Conservation (phyloP, 2,888 invertebrate species). For the Fragum sueziense region DNA sequence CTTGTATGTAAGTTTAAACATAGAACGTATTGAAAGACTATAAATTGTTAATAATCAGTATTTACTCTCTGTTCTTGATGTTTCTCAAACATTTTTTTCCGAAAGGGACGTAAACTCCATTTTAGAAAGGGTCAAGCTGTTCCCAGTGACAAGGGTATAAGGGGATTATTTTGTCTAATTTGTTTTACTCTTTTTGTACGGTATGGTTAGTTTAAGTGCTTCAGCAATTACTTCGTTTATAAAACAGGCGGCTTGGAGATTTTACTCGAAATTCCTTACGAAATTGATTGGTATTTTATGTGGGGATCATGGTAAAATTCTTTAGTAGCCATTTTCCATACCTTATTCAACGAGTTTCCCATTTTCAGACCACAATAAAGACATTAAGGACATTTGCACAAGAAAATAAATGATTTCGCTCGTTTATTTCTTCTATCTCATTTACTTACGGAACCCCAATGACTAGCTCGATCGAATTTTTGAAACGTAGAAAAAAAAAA, state of each 20-base stretch:
- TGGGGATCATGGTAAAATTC: not conserved
- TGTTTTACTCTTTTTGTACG: not conserved
- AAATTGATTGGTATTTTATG: not conserved
- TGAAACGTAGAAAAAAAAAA: not conserved
- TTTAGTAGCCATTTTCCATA: not conserved
- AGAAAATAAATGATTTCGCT: too few relatives aligned
- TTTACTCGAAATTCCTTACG: not conserved
- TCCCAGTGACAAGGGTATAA: not conserved
- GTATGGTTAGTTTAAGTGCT: not conserved
- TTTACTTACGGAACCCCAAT: too few relatives aligned
- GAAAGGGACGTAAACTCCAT: not conserved
- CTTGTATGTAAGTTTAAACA: too few relatives aligned
- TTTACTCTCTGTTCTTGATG: not conserved
- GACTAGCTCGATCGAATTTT: too few relatives aligned
- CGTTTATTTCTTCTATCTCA: too few relatives aligned
- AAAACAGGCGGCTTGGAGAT: not conserved
- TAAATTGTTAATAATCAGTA: not conserved
- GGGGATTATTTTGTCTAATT: conserved; percentile 11
- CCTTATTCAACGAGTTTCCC: not conserved
- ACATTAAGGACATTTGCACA: too few relatives aligned
- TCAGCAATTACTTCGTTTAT: not conserved
- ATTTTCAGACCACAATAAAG: too few relatives aligned
- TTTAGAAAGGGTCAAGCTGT: not conserved
- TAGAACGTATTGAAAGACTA: too few relatives aligned
- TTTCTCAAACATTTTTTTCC: not conserved